Conservation (phyloP, 2,888 invertebrate species). For the Bombylius discolor region DNA sequence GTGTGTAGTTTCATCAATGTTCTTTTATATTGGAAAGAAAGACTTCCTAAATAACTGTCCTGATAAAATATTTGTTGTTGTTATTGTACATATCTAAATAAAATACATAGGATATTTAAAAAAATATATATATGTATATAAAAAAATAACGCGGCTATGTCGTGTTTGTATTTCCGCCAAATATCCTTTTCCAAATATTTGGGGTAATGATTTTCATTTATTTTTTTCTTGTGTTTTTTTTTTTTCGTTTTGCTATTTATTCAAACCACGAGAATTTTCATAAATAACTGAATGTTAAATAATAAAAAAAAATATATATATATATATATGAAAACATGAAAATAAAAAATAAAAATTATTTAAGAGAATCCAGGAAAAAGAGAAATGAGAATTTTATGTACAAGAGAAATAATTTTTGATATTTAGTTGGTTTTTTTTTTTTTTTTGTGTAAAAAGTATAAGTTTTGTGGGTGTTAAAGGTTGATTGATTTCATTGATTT, state of each 20-base stretch:
- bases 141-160: constrained; percentile 12
- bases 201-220: constrained; percentile 20
- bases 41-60: constrained; percentile 2
- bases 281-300: neutral
- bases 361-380: neutral
- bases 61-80: too few species aligned
- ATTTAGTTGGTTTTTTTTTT: too few species aligned
- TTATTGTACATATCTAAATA: too few species aligned
- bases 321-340: neutral
- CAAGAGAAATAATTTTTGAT: too few species aligned
- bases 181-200: constrained; percentile 23
- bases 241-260: constrained; percentile 4
- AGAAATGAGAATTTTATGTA: neutral
- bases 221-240: constrained; percentile 14
- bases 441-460: too few species aligned
- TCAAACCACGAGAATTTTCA: neutral
- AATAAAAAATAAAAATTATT: neutral
- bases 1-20: too few species aligned
- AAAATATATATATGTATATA: neutral
- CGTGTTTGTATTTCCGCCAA: constrained; percentile 21
- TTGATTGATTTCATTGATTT: too few species aligned
- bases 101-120: too few species aligned
- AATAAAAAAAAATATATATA: neutral
- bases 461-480: too few species aligned
- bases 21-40: neutral